Evolutionary conservation across 2,888 invertebrate species (phyloP).

Genomic region (Xestoiulus laeticollis): DNA sequence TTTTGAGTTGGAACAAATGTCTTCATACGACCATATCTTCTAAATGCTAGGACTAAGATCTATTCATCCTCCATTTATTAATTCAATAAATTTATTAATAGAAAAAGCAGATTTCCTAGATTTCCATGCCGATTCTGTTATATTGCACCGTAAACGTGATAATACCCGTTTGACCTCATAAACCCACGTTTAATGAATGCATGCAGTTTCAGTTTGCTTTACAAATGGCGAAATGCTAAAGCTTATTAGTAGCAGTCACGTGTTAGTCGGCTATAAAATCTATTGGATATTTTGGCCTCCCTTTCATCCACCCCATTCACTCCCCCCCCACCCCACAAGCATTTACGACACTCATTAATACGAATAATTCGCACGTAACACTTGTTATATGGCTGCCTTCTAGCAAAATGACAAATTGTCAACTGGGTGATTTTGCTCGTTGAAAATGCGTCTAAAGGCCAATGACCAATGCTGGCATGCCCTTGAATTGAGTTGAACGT

Average conservation of each 20-base stretch:
- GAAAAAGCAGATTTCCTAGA: background rate
- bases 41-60: too few relatives aligned
- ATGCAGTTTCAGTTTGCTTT: slow-evolving; percentile 15
- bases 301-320: background rate
- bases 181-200: background rate
- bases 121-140: background rate
- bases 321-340: background rate
- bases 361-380: background rate
- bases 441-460: background rate
- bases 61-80: background rate
- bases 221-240: background rate
- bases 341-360: slow-evolving; percentile 33
- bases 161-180: slow-evolving; percentile 4
- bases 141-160: background rate
- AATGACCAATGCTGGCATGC: background rate
- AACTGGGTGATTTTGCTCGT: background rate
- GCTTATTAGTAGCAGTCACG: slow-evolving; percentile 40
- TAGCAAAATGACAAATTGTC: background rate
- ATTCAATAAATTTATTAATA: background rate
- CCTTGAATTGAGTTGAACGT: background rate
- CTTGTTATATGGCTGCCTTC: background rate
- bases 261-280: background rate
- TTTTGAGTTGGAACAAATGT: too few relatives aligned
- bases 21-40: too few relatives aligned
- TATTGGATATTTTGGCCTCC: background rate